These are phyloP conservation scores for Tinea semifulvella DNA, from an alignment of 2,888 invertebrate genomes.

Conservation along the genomic window DNA sequence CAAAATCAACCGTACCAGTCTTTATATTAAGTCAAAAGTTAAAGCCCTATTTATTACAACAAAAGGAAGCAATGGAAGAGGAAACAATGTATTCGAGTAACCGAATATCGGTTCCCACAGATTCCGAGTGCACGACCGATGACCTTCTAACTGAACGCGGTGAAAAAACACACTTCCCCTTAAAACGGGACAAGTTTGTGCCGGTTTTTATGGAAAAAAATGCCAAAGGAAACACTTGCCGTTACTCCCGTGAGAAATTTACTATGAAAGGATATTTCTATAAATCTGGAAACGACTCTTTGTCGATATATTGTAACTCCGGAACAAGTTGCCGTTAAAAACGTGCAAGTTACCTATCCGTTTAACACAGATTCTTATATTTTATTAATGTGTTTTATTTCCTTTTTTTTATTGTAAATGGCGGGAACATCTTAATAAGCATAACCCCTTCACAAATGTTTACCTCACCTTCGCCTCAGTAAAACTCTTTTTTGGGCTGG, in stretches of 20 bases:
- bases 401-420: too few species aligned
- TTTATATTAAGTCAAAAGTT: too few species aligned
- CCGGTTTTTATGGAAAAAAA: conserved; percentile 12
- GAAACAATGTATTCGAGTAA: conserved; percentile 13
- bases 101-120: conserved; percentile 9
- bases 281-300: neutral
- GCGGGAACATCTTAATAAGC: too few species aligned
- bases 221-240: conserved; percentile 14
- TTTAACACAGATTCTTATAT: too few species aligned
- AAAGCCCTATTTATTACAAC: conserved; percentile 11
- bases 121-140: conserved; percentile 14
- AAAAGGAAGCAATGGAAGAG: conserved; percentile 8
- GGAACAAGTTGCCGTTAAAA: too few species aligned
- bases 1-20: too few species aligned
- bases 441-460: too few species aligned
- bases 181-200: conserved; percentile 13
- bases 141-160: conserved; percentile 12
- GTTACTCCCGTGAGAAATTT: conserved; percentile 11
- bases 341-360: too few species aligned
- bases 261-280: conserved; percentile 11
- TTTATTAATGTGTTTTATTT: too few species aligned
- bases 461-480: too few species aligned
- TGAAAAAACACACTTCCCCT: conserved; percentile 14
- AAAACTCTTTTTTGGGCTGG: too few species aligned
- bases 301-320: too few species aligned